These are phyloP conservation scores for Coptodon rendalli DNA, from an alignment of 2,113 vertebrate species.

Conservation along the genomic window DNA sequence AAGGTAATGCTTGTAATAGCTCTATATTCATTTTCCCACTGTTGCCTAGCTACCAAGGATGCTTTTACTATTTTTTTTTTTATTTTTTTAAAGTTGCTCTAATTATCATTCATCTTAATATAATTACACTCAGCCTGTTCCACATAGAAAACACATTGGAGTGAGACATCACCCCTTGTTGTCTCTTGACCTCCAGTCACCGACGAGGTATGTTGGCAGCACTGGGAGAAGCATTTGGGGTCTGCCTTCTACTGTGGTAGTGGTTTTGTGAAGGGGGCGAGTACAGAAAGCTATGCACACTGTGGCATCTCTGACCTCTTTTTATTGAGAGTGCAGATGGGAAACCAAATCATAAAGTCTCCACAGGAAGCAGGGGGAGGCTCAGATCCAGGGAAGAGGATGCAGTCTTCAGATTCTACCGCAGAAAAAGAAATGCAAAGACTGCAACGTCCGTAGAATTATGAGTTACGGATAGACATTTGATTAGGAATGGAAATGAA, in stretches of 20 bases:
- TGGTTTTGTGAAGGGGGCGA: constrained; percentile 4
- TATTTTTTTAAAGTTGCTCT: not conserved
- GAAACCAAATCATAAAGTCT: constrained; percentile 32
- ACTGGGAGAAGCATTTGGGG: not conserved
- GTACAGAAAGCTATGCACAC: constrained; percentile 31
- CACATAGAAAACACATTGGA: not conserved
- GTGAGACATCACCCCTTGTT: not conserved
- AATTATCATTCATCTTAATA: not conserved
- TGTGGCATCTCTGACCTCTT: constrained; percentile 34
- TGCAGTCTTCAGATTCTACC: not conserved
- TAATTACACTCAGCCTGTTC: not conserved
- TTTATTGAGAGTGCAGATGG: constrained; percentile 39
- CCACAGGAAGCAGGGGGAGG: constrained; percentile 34
- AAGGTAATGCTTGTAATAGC: not conserved
- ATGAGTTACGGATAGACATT: not conserved
- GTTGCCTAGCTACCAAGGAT: not conserved
- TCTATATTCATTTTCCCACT: not conserved
- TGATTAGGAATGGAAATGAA: not conserved
- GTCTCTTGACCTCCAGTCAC: not conserved
- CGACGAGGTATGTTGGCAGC: not conserved
- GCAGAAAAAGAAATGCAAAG: not conserved
- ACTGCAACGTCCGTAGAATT: not conserved
- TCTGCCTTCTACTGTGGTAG: not conserved
- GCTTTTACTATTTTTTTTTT: not conserved
- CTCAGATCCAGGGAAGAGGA: constrained; percentile 20